Evolutionary conservation across 2,888 invertebrate species (phyloP).

Genomic region (Tipula lateralis): DNA sequence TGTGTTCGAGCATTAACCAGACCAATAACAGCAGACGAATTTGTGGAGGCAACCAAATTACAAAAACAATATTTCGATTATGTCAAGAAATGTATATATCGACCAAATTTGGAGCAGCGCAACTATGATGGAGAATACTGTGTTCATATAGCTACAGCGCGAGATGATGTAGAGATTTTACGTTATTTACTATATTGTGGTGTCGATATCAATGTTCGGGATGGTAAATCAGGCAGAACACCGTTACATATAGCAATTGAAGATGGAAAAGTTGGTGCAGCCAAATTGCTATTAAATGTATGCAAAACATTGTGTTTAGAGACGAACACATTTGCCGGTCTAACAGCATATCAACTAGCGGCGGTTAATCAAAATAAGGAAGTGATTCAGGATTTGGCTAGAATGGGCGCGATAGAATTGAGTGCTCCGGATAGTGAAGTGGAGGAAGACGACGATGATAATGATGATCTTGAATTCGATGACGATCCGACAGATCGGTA

Average conservation of each 20-base stretch:
- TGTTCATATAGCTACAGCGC: slow-evolving; percentile 75
- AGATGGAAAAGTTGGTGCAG: slow-evolving; percentile 57
- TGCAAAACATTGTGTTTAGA: slow-evolving; percentile 56
- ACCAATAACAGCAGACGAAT: slow-evolving; percentile 56
- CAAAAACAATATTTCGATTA: not conserved
- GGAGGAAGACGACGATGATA: no score
- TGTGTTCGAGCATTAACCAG: slow-evolving; percentile 70
- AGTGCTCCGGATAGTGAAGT: slow-evolving; percentile 48
- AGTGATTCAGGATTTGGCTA: slow-evolving; percentile 42
- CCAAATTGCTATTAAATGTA: slow-evolving; percentile 60
- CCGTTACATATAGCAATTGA: slow-evolving; percentile 74
- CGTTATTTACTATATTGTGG: slow-evolving; percentile 69
- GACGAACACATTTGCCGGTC: slow-evolving; percentile 62
- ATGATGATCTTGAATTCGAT: slow-evolving; percentile 46
- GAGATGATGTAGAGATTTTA: slow-evolving; percentile 67
- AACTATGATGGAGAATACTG: slow-evolving; percentile 84
- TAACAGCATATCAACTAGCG: slow-evolving; percentile 67
- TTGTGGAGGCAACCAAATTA: slow-evolving; percentile 40
- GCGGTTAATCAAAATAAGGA: slow-evolving; percentile 47
- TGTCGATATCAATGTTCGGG: slow-evolving; percentile 78
- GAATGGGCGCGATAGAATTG: slow-evolving; percentile 53
- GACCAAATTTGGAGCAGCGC: slow-evolving; percentile 68
- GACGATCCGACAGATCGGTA: slow-evolving; percentile 50
- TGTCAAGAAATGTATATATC: slow-evolving; percentile 37
- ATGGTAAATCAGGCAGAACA: slow-evolving; percentile 72